Evolutionary conservation across 2,888 invertebrate species (phyloP).

Genomic region (Cenopis cana): DNA sequence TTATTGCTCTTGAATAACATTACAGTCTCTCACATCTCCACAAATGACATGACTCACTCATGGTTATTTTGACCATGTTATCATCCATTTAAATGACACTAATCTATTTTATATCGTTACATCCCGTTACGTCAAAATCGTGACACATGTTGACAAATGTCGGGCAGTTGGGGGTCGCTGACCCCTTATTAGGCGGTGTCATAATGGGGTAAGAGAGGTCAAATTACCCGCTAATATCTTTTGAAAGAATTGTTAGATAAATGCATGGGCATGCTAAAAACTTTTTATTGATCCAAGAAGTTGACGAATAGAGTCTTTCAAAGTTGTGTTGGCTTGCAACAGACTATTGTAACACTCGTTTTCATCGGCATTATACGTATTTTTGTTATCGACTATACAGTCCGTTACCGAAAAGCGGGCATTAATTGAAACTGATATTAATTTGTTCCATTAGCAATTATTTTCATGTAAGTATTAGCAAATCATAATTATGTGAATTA

Average conservation of each 20-base stretch:
- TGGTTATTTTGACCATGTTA: constrained; percentile 1
- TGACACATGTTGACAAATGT: constrained; percentile 29
- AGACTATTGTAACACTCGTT: no score
- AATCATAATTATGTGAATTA: no score
- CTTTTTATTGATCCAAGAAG: neutral
- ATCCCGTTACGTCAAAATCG: constrained; percentile 32
- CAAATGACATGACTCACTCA: neutral
- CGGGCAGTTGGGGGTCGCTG: constrained; percentile 10
- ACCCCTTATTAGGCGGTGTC: constrained; percentile 18
- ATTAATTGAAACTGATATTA: no score
- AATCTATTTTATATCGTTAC: constrained; percentile 13
- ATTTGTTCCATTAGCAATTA: no score
- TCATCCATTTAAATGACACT: constrained; percentile 4
- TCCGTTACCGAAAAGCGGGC: no score
- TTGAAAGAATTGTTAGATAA: constrained; percentile 10
- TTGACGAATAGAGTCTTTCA: no score
- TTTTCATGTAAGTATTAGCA: no score
- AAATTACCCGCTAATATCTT: constrained; percentile 25
- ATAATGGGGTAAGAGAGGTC: constrained; percentile 22
- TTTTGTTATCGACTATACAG: no score
- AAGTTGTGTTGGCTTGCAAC: no score
- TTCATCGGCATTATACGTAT: no score
- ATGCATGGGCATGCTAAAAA: neutral
- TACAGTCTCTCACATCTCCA: no score
- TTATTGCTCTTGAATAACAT: no score